Base-by-base conservation (phyloP, 2,888 invertebrate species). In the Leptothorax acervorum region DNA sequence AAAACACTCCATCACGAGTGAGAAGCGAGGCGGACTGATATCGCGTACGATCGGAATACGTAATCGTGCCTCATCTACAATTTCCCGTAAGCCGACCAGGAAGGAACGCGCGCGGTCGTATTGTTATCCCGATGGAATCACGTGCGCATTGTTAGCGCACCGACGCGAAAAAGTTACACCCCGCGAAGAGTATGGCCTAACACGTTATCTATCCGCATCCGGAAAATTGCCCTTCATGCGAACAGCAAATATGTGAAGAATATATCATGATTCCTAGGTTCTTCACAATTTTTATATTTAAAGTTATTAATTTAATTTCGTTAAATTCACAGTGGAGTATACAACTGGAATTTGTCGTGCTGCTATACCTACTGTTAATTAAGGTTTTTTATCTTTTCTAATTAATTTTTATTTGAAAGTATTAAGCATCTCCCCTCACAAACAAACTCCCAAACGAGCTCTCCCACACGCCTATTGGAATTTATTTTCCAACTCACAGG, bases 41-140 rank as follows among this genome's bases (percentile, higher is more conserved):
- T 93, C 93, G 91, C 89, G 88, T 91, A 91, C 92, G 93, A 92
- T 93, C 92, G 89, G 92, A 92, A 93, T 93, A 93, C 92, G 89
- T 93, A 93, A 93, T 93, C 93, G 90, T 84, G 90, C 87, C 91
- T 92, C 92, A 92, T 93, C 93, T 92, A 92, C 93, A 92, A 92
- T 93, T 92, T 93, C 91, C 85, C 88, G 90, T 87, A 86, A 91
- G 84, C 81, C 90, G 84, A 87, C 86, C 86, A 86, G 88, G 85
- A 90, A 88, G 87, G 84, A 89, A 81, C 82, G 83, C 86, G n/a
- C 53, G n/a, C 86, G 84, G 74, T 75, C 86, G 68, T 90, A 90
- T 88, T 83, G 88, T 90, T 90, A 89, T 83, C 87, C 88, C 88
- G 63, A 82, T 87, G 70, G 60, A 79, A 86, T 90, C 86, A 89